Base-by-base conservation (phyloP, 2,797 vertebrate genomes). In the Choloepus didactylus region DNA sequence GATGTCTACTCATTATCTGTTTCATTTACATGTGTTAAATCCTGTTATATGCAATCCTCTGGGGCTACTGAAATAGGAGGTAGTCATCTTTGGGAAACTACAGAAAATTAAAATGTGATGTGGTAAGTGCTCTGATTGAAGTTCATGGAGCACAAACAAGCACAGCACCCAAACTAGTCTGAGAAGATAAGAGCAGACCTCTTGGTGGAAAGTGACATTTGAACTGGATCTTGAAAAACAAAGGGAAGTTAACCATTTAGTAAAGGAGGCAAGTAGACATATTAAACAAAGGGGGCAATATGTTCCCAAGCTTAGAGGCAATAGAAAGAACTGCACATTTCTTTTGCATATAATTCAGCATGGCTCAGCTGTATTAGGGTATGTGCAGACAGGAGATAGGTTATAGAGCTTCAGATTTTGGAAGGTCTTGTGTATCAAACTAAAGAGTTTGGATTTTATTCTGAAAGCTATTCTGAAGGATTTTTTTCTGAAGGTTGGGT, bases 391-490 rank as follows among this genome's bases (percentile, higher is more conserved):
- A 25, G 29, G 51, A 77, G 35, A 69, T 23, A 66, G 59, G 3
- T 80, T 83, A 8, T 19, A 73, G 64, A 81, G 31, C 23, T 54
- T 92, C 60, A 76, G 21, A 56, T 67, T 88, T 89, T 60, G 21
- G 51, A 92, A 12, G 12, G 1, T 49, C 29, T 72, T 44, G 10
- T 41, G 38, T 89, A 21, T 35, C 49, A 72, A 29, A 85, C 8
- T 87, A 64, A 83, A 38, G 29, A 88, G 85, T 87, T 87, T 90
- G 10, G 35, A 66, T 59, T 85, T 87, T 84, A 90, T 94, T 91
- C 23, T 87, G 44, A 81, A 66, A 18, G 14, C 19, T 75, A 1
- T 35, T 35, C 35, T 35, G 35, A 35, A 35, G 35, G 35, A 35
- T 35, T 35, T 35, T 35, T 35, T 35, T 35, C 35, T 35, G 35